These are phyloP conservation scores for Perdita meconis DNA, from an alignment of 2,888 invertebrate species.

Conservation along the genomic window DNA sequence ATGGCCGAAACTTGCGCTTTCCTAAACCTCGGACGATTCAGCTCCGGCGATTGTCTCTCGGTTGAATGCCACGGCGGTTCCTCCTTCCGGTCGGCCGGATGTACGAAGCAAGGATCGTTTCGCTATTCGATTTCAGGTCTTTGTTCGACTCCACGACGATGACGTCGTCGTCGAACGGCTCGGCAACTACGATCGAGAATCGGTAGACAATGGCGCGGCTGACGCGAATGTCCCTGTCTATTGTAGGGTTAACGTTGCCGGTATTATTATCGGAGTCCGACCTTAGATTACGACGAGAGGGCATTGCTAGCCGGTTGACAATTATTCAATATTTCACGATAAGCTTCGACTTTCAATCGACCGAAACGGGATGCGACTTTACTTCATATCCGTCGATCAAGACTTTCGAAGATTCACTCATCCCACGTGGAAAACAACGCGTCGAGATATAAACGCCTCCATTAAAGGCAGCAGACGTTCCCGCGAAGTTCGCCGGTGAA, in stretches of 20 bases:
- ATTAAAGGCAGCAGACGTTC: background rate
- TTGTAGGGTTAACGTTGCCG: constrained; percentile 54
- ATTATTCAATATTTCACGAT: no score
- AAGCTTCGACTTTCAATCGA: no score
- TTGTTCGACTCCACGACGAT: constrained; percentile 53
- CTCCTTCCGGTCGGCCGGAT: constrained; percentile 53
- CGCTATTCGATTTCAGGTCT: constrained; percentile 63
- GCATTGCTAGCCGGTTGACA: constrained; percentile 1
- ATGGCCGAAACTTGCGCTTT: constrained; percentile 64
- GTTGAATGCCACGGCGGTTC: constrained; percentile 64
- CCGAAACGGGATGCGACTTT: background rate
- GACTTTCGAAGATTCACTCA: background rate
- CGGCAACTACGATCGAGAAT: constrained; percentile 36
- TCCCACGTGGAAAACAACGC: background rate
- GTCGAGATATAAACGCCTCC: constrained; percentile 4
- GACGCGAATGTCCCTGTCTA: constrained; percentile 50
- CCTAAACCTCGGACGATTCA: constrained; percentile 73
- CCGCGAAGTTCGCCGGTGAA: constrained; percentile 26
- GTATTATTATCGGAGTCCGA: constrained; percentile 45
- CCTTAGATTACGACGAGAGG: constrained; percentile 30
- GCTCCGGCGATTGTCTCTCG: constrained; percentile 76
- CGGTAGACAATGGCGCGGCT: constrained; percentile 53
- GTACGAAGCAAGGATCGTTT: constrained; percentile 62
- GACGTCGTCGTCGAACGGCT: constrained; percentile 25
- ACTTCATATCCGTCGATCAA: background rate